A percentile compares a stretch with the other conserved stretches of the same genome.
phyloP scores from a whole-genome alignment of 2,113 vertebrate species.

The Dermatemys mawii region DNA sequence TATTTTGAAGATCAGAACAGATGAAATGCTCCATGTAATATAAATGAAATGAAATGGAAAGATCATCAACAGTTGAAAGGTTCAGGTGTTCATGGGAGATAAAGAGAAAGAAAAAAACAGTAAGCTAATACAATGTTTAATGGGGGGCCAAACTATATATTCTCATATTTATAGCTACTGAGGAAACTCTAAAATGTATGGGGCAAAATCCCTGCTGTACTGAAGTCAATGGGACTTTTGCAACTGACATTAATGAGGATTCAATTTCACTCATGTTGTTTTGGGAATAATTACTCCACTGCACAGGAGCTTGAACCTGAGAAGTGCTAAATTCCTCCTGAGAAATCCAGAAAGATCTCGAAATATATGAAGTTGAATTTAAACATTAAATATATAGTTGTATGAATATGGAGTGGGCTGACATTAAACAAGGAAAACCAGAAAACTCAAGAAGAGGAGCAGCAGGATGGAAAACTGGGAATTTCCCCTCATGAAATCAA shows the following conservation, averaged over 20 bases:
- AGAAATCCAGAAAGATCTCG: background rate
- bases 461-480: background rate
- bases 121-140: background rate
- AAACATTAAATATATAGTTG: background rate
- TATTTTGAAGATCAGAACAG: background rate
- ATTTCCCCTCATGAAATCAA: background rate
- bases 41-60: background rate
- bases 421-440: background rate
- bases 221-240: background rate
- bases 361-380: background rate
- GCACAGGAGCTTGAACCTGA: background rate
- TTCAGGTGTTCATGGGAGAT: background rate
- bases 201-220: background rate
- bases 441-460: background rate
- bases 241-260: background rate
- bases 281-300: background rate
- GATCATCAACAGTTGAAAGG: background rate
- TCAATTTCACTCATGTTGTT: background rate
- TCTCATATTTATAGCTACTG: background rate
- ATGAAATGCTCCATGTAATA: background rate
- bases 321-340: background rate
- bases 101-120: background rate
- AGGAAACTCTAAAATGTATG: background rate
- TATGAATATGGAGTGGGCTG: background rate
- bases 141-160: background rate